These are phyloP conservation scores for Drosophila lowei DNA, from an alignment of 1,140 invertebrate species.

Conservation along the genomic window DNA sequence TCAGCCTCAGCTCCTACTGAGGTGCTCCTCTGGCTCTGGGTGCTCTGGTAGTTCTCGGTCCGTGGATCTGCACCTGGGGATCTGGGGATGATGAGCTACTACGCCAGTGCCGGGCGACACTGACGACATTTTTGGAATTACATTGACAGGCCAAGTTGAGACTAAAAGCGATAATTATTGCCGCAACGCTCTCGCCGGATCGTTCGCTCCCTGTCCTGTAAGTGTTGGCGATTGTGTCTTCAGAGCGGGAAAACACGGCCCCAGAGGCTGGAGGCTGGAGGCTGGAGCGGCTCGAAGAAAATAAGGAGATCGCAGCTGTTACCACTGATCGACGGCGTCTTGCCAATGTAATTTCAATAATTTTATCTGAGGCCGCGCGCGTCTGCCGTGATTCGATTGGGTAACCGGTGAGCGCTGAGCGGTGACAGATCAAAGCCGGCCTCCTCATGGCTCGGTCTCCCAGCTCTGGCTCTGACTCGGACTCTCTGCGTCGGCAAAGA, in stretches of 20 bases:
- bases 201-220: conserved; percentile 30
- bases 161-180: conserved; percentile 82
- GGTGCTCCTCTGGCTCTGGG: conserved; percentile 19
- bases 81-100: conserved; percentile 66
- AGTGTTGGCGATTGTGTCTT: conserved; percentile 76
- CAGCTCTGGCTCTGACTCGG: background rate
- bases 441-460: background rate
- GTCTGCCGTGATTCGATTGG: conserved; percentile 78
- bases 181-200: no score
- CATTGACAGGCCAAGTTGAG: conserved; percentile 74
- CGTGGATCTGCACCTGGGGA: conserved; percentile 11
- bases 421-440: conserved; percentile 77
- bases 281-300: background rate
- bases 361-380: conserved; percentile 77
- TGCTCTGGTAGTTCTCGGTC: conserved; percentile 16
- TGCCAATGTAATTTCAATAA: conserved; percentile 83
- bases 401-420: conserved; percentile 41
- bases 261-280: background rate
- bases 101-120: conserved; percentile 69
- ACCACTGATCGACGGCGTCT: conserved; percentile 67
- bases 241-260: conserved; percentile 19
- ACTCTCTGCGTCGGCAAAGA: conserved; percentile 62
- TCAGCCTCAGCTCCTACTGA: background rate
- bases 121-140: conserved; percentile 81
- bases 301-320: conserved; percentile 17